Evolutionary conservation across 2,888 invertebrate genomes (phyloP), one percentile per base, ranked within the genome.

Genomic region (Diogma glabrata): DNA sequence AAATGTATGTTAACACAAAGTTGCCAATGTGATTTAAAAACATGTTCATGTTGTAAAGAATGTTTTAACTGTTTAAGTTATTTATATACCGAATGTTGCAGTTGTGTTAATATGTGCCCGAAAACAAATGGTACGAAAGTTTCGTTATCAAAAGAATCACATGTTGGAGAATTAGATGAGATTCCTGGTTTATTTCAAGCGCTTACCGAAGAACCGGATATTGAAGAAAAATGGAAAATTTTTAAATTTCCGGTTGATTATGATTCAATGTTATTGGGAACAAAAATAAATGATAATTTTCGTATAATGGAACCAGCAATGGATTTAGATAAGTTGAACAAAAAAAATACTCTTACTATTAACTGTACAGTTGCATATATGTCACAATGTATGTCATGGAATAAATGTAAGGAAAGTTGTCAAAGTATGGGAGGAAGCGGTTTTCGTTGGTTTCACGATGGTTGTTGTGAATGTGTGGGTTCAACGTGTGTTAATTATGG

Each of bases 1-100:
- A 95, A 95, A 72, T 96, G 96, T 69, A 87, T 95, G 82, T 74
- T 96, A 56, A 94, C 94, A 12, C 90, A 93, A 67, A 89, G 92
- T 48, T 96, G 96, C 72, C 93, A 93, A 69, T 96, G 96, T 71
- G 92, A 95, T 67, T 74, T 91, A 61, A 85, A 82, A 63, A 88
- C 88, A 66, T 92, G 92, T 65, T 84, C 87, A 14, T 95, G 94
- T 66, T 95, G 93, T 72, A 87, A 87, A 62, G 92, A 94, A 65
- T 96, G 96, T 64, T 86, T 84, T 60, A 85, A 81, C 63, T 96
- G 96, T 64, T 77, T 96, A 52, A 86, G 85, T 58, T 83, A 85
- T 61, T 77, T 93, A 49, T 95, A 91, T 69, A 84, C 82, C 57
- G 93, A 95, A 69, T 96, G 96, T 71, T 96, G 96, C 66, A 92